Evolutionary conservation across 1,140 invertebrate species (phyloP).

Genomic region (Magallana gigas): DNA sequence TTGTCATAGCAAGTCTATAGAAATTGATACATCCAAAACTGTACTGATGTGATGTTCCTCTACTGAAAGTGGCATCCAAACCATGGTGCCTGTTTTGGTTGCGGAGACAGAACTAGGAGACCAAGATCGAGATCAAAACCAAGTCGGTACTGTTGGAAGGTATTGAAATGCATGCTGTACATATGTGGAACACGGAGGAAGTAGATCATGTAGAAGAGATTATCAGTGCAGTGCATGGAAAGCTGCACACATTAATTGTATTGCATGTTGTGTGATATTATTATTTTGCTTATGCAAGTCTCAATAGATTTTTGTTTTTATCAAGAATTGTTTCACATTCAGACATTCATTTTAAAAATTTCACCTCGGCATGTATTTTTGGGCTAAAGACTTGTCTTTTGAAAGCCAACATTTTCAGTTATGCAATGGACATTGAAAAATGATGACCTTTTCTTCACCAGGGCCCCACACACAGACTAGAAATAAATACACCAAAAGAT

Average conservation of each 20-base stretch:
- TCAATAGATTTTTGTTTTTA: no score
- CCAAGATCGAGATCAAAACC: constrained; percentile 18
- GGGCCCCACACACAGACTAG: constrained; percentile 72
- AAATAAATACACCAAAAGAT: constrained; percentile 62
- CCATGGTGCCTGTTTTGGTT: constrained; percentile 4
- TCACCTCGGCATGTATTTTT: no score
- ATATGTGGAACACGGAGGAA: background rate
- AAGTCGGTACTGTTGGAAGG: constrained; percentile 21
- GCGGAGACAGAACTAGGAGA: constrained; percentile 5
- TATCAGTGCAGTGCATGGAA: constrained; percentile 8
- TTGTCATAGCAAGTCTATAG: background rate
- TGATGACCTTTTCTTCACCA: constrained; percentile 30
- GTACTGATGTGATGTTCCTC: background rate
- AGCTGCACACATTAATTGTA: background rate
- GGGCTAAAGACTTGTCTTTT: no score
- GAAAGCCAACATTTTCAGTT: no score
- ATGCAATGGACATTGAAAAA: no score
- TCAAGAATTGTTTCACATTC: no score
- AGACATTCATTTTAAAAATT: no score
- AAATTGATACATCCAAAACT: background rate
- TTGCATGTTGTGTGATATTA: background rate
- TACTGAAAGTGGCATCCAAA: background rate
- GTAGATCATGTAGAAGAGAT: background rate
- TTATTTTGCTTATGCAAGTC: no score
- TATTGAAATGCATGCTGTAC: constrained; percentile 17